Evolutionary conservation across 2,797 vertebrate species (phyloP), one percentile per base, ranked within the genome.

Genomic region (Tenualosa ilisha): DNA sequence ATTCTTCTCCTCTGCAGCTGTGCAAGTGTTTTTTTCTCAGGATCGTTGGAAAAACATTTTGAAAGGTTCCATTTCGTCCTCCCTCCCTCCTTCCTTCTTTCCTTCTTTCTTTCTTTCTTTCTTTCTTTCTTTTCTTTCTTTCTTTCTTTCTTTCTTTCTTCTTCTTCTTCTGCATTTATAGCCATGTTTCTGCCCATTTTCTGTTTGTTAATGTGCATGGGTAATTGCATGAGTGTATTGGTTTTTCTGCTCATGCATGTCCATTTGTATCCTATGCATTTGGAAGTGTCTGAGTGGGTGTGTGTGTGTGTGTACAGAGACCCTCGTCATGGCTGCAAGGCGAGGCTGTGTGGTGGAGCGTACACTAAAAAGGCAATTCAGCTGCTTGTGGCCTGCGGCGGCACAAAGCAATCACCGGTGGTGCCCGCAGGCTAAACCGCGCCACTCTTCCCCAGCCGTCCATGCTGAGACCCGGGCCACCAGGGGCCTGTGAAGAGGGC

Each of bases 221-320:
- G 72, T 79, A 79, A 79, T 79, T 79, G 37, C 72, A 79, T n/a
- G 17, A 79, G 37, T 22, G 72, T 46, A 79, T 79, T 79, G 40
- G 37, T 1, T 17, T 79, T 79, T 43, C 37, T 46, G 37, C 40
- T 46, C 17, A 75, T 43, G 68, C 68, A 46, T 75, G 68, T 46
- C 68, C 68, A 75, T 46, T 43, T 75, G 17, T 43, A 43, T 43
- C 13, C 20, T 20, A 75, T 75, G 68, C 37, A 75, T 75, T 75
- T 43, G 37, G 15, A 43, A 43, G 68, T 75, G 68, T 82, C 81
- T 50, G 40, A 83, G 13, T 49, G 31, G 22, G 37, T 43, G 37
- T 40, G 13, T 75, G 68, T 40, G 65, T 17, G 65, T 72, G 65
- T 72, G 65, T 6, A 56, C 3, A 3, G 15, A 56, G 54, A 56